phyloP scores from a whole-genome alignment of 1,140 invertebrate species.

The Neodiprion lecontei region DNA sequence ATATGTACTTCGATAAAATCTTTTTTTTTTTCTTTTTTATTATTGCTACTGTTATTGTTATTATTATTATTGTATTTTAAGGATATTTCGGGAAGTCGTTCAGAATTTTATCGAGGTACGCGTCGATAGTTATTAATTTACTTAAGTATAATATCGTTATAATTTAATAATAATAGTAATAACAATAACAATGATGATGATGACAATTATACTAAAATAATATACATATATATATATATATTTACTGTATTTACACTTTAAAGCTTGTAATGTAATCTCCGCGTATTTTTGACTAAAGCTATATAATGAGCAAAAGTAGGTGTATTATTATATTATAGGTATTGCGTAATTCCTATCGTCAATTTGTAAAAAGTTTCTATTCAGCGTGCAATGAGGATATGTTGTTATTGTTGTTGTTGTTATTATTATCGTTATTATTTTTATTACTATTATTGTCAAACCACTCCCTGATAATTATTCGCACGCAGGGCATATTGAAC shows the following conservation, averaged over 20 bases:
- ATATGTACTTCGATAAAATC: background rate
- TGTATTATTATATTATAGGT: constrained; percentile 21
- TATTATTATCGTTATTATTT: constrained; percentile 17
- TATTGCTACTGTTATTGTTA: background rate
- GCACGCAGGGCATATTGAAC: constrained; percentile 24
- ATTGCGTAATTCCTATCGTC: constrained; percentile 31
- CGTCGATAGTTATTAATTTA: constrained; percentile 14
- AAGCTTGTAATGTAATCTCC: constrained; percentile 27
- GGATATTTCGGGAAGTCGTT: background rate
- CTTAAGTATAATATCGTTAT: constrained; percentile 8
- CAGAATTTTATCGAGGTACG: background rate
- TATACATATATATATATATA: constrained; percentile 26
- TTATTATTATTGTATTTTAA: background rate
- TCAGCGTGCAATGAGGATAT: constrained; percentile 13
- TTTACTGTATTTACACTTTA: constrained; percentile 35
- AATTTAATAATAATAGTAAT: constrained; percentile 19
- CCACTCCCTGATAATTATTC: background rate
- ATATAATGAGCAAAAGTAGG: constrained; percentile 11
- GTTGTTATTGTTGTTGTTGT: constrained; percentile 18
- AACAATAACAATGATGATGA: constrained; percentile 10
- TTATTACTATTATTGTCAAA: constrained; percentile 19
- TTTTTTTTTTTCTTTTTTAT: background rate
- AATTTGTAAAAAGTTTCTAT: constrained; percentile 31
- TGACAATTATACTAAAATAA: constrained; percentile 22
- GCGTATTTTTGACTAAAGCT: constrained; percentile 32